Conservation (phyloP, 2,113 vertebrate genomes). For the Lepisosteus oculatus region DNA sequence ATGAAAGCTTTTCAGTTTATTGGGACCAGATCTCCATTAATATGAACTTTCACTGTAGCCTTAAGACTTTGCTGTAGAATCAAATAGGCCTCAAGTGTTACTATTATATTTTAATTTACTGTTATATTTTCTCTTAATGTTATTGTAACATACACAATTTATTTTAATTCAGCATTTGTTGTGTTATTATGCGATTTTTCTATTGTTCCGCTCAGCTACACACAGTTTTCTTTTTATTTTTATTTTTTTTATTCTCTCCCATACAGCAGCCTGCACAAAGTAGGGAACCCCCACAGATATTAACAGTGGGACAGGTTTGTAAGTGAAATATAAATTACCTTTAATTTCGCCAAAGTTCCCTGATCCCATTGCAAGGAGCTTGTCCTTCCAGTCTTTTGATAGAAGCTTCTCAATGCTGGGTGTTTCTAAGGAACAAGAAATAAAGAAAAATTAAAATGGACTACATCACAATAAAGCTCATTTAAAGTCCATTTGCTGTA, state of each 20-base stretch:
- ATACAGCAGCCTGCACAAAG: neutral
- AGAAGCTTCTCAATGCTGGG: slow-evolving; percentile 98
- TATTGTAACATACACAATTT: neutral
- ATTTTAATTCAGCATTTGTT: neutral
- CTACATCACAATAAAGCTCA: slow-evolving; percentile 86
- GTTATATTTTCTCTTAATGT: neutral
- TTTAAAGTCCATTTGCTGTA: slow-evolving; percentile 94
- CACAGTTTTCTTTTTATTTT: no score
- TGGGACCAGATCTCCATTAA: slow-evolving; percentile 54
- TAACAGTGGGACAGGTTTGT: neutral
- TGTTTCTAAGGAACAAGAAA: slow-evolving; percentile 77
- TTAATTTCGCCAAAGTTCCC: slow-evolving; percentile 98
- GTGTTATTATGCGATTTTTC: neutral
- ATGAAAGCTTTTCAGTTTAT: slow-evolving; percentile 57
- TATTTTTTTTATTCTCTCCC: no score
- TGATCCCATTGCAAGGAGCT: slow-evolving; percentile 98
- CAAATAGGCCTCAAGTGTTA: no score
- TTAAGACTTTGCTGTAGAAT: no score
- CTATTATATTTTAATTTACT: neutral
- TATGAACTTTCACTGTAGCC: slow-evolving; percentile 5
- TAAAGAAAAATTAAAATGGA: slow-evolving; percentile 77
- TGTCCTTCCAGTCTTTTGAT: slow-evolving; percentile 99
- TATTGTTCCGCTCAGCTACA: neutral
- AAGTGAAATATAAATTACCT: slow-evolving; percentile 64
- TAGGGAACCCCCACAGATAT: neutral